These are phyloP conservation scores for Psittacula cyanocephala DNA, from an alignment of 2,113 vertebrate species.

Conservation along the genomic window DNA sequence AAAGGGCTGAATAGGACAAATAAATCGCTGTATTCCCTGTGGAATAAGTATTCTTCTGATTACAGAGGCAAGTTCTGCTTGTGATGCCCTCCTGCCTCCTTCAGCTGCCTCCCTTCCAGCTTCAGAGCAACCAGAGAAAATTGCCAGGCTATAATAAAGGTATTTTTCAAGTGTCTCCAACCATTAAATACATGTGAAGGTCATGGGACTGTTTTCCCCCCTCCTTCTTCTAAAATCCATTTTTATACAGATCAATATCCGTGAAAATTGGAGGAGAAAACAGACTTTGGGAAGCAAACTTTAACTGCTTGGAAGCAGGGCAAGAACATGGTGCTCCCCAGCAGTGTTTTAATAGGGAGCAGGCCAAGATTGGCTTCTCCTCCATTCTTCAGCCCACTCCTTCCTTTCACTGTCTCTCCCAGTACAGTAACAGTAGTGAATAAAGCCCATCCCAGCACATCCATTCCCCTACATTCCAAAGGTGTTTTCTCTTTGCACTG, in stretches of 20 bases:
- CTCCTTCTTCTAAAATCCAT: constrained; percentile 1
- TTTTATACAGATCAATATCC: background rate
- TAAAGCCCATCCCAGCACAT: background rate
- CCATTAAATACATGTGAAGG: background rate
- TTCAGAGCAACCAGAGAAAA: background rate
- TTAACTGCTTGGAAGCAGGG: background rate
- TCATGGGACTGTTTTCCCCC: background rate
- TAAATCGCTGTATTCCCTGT: background rate
- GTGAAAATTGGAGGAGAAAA: background rate
- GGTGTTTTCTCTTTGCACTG: background rate
- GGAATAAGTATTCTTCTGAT: background rate
- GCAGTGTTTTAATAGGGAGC: background rate
- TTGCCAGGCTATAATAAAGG: background rate
- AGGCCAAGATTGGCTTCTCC: background rate
- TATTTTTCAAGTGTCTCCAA: background rate
- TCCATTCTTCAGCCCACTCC: background rate
- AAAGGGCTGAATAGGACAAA: background rate
- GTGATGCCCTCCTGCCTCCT: background rate
- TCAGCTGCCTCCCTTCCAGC: background rate
- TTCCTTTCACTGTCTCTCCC: background rate
- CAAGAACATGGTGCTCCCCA: background rate
- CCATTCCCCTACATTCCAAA: background rate
- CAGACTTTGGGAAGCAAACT: background rate
- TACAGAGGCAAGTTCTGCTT: background rate
- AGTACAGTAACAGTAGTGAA: background rate